Percentiles rank a stretch among this genome's conserved stretches.
phyloP scores from a whole-genome alignment of 1,140 invertebrate species.

The Drosophila persimilis region DNA sequence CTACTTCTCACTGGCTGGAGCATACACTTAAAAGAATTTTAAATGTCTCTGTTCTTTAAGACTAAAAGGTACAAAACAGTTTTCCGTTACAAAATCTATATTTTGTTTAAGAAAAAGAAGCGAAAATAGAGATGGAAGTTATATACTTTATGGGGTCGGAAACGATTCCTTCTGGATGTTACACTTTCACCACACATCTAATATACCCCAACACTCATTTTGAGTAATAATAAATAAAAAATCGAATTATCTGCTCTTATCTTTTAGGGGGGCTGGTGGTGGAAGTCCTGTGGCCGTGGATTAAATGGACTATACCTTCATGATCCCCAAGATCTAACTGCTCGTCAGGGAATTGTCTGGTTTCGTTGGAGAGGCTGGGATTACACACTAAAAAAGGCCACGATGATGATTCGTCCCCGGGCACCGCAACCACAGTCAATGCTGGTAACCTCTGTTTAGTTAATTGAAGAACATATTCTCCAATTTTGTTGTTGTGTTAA shows the following conservation, averaged over 20 bases:
- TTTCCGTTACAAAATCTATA: too few relatives aligned
- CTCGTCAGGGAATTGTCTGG: conserved; percentile 96
- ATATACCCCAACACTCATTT: too few relatives aligned
- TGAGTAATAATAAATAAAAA: background rate
- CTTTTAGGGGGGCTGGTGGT: conserved; percentile 93
- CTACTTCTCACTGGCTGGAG: too few relatives aligned
- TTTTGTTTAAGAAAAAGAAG: too few relatives aligned
- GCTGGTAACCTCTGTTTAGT: conserved; percentile 41
- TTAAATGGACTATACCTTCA: conserved; percentile 94
- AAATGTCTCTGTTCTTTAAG: too few relatives aligned
- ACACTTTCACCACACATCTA: too few relatives aligned
- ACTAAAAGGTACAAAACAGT: too few relatives aligned
- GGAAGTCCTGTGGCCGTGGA: conserved; percentile 94
- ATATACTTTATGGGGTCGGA: too few relatives aligned
- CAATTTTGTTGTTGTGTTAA: conserved; percentile 51
- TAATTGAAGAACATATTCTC: conserved; percentile 28
- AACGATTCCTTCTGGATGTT: too few relatives aligned
- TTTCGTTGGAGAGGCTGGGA: conserved; percentile 97
- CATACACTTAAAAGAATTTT: too few relatives aligned
- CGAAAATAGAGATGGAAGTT: too few relatives aligned
- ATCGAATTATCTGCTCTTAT: conserved; percentile 14
- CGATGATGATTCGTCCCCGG: conserved; percentile 94
- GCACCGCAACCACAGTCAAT: conserved; percentile 65
- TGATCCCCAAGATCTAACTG: conserved; percentile 93
- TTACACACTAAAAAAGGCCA: conserved; percentile 93